Conservation (phyloP, 1,140 invertebrate species). For the Trichoplusia ni region DNA sequence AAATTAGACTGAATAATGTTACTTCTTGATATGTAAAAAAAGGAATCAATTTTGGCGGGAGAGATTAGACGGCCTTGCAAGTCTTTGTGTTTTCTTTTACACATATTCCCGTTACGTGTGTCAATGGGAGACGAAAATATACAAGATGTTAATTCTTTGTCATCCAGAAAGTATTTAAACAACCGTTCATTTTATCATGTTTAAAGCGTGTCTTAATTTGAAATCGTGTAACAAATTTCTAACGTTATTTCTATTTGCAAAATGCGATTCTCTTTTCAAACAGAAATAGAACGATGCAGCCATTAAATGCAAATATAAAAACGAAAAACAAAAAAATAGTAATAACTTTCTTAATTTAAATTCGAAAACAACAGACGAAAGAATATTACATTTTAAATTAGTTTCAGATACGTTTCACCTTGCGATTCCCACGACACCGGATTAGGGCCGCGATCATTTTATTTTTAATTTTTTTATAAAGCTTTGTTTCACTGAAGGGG, state of each 20-base stretch:
- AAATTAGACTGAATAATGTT: not conserved
- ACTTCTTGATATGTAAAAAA: not conserved
- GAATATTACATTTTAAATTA: constrained; percentile 81
- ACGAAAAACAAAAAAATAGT: constrained; percentile 31
- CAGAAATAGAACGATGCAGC: not conserved
- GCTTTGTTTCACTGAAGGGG: constrained; percentile 79
- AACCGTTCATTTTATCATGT: too few relatives aligned
- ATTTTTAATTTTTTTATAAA: constrained; percentile 68
- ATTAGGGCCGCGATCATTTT: constrained; percentile 75
- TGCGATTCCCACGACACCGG: constrained; percentile 78
- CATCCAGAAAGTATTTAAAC: not conserved
- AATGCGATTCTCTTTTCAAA: not conserved
- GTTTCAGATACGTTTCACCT: constrained; percentile 75
- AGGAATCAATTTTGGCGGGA: constrained; percentile 1
- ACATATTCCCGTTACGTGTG: not conserved
- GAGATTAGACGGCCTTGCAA: not conserved
- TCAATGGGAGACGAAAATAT: not conserved
- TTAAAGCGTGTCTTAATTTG: too few relatives aligned
- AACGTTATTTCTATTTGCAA: too few relatives aligned
- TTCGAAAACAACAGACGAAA: constrained; percentile 71
- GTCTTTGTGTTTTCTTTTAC: not conserved
- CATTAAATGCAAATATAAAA: constrained; percentile 3
- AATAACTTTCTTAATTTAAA: constrained; percentile 55
- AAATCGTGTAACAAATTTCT: too few relatives aligned
- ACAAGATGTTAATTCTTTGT: not conserved